Evolutionary conservation across 2,113 vertebrate species (phyloP).

Genomic region (Cyrtonyx montezumae): DNA sequence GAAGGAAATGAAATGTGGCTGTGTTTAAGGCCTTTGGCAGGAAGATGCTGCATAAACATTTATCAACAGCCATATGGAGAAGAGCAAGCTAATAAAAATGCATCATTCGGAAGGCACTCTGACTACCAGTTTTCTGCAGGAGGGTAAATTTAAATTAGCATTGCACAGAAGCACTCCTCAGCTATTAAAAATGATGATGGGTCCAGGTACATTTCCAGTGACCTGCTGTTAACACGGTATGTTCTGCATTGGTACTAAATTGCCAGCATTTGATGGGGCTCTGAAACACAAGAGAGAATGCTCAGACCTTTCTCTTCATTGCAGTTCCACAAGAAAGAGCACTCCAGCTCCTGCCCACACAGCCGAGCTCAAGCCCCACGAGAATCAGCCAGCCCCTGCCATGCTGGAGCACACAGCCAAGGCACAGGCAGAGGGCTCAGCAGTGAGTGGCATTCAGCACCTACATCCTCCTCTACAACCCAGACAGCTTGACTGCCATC

Average conservation of each 20-base stretch:
- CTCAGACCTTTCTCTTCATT: not conserved
- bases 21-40: slow-evolving; percentile 23
- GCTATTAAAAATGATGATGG: not conserved
- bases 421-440: not conserved
- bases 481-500: not conserved
- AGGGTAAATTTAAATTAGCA: slow-evolving; percentile 46
- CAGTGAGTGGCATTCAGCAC: not conserved
- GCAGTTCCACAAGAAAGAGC: not conserved
- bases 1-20: not conserved
- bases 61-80: not conserved
- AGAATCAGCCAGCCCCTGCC: not conserved
- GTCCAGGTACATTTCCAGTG: not conserved
- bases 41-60: slow-evolving; percentile 46
- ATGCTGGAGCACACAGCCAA: fast-evolving
- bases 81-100: slow-evolving; percentile 37
- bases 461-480: not conserved
- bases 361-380: not conserved
- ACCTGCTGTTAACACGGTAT: not conserved
- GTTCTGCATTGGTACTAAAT: not conserved
- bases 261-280: not conserved
- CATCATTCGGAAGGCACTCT: slow-evolving; percentile 38
- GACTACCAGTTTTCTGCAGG: not conserved
- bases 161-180: slow-evolving; percentile 9
- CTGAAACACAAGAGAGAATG: not conserved
- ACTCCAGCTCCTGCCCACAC: not conserved